Evolutionary conservation across 2,888 invertebrate species (phyloP).

Genomic region (Bombylius discolor): DNA sequence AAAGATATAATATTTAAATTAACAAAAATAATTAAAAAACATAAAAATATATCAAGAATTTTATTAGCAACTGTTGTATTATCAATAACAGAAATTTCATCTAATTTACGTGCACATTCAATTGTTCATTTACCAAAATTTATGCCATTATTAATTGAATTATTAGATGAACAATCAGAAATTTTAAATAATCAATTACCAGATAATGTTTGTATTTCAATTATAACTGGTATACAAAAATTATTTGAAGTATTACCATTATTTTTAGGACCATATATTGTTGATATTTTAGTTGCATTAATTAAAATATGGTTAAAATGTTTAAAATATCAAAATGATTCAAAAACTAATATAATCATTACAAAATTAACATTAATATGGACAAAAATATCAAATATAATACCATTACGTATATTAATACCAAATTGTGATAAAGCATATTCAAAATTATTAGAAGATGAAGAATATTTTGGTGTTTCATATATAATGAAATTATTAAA

Average conservation of each 20-base stretch:
- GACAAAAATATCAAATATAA: conserved; percentile 51
- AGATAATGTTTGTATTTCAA: conserved; percentile 26
- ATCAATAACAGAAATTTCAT: conserved; percentile 67
- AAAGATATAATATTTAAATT: conserved; percentile 54
- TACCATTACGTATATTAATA: conserved; percentile 62
- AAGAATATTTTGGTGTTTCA: conserved; percentile 44
- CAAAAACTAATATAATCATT: conserved; percentile 42
- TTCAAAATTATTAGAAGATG: conserved; percentile 44
- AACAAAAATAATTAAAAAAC: conserved; percentile 37
- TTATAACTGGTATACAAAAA: conserved; percentile 66
- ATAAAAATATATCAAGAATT: conserved; percentile 25
- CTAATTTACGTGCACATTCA: conserved; percentile 60
- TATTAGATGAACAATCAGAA: conserved; percentile 53
- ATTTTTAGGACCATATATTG: conserved; percentile 76
- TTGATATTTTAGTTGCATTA: conserved; percentile 53
- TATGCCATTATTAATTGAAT: conserved; percentile 59
- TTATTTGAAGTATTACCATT: conserved; percentile 67
- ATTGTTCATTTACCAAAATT: conserved; percentile 62
- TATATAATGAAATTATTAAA: conserved; percentile 64
- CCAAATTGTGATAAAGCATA: conserved; percentile 60
- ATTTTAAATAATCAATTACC: conserved; percentile 22
- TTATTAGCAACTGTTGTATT: conserved; percentile 60
- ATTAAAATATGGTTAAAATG: conserved; percentile 45
- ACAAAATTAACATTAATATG: conserved; percentile 48
- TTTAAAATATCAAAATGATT: conserved; percentile 33